Base-by-base conservation (phyloP, 2,113 vertebrate species). In the Anolis carolinensis region DNA sequence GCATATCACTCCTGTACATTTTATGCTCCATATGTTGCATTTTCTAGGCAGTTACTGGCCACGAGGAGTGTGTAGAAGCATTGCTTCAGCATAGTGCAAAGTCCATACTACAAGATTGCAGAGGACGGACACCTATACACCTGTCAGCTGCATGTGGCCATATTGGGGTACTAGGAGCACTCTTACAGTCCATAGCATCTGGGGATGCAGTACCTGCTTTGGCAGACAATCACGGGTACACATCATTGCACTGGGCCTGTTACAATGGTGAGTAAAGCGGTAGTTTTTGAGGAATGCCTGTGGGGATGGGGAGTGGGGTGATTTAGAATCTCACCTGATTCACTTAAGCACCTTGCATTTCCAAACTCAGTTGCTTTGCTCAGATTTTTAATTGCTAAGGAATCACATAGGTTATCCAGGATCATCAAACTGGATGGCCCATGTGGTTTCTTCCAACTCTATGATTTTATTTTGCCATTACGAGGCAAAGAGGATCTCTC, bases 161-260 rank as follows among this genome's bases (percentile, higher is more conserved):
- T 91, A 97, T 97, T 71, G 98, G 98, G 44, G 98, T 99, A 87
- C 96, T 99, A 71, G 98, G 98, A 90, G 97, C 97, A 25, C 98
- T 99, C 85, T 92, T 99, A 94, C 98, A 99, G 95, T 97, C 99
- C 65, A 97, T 98, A 44, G 92, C 98, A 70, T 94, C 97, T 74
- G 87, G 95, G 89, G 98, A 98, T 90, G 95, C 96, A 39, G 94
- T 97, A 34, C 97, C 98, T 86, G 95, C 97, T 32, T 87, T 97
- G 92, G 96, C 97, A 93, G 99, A 99, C 97, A 98, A 96, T 97
- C 97, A 98, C 2, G 98, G 99, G 95, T 99, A 99, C 73, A 99
- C 99, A 25, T 98, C 99, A 14, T 97, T 99, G 90, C 99, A 99
- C 81, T 99, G 98, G 99, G 98, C 99, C 93, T 99, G 98, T 96